Base-by-base conservation (phyloP, 2,113 vertebrate species). In the Cathartes aura region DNA sequence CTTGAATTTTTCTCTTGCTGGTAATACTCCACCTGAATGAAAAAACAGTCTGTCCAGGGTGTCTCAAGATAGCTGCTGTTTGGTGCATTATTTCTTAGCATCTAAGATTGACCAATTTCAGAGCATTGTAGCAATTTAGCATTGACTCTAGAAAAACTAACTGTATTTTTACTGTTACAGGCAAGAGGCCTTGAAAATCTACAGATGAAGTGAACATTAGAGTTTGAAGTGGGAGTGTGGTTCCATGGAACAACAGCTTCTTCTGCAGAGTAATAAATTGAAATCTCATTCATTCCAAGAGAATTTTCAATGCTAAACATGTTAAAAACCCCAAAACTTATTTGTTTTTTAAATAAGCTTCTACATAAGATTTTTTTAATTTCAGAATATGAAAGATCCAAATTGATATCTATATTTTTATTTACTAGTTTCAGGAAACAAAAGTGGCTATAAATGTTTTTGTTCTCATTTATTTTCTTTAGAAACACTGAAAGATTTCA, bases 301-400 rank as follows among this genome's bases (percentile, higher is more conserved):
- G 8, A 55, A 73, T 92, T 86, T 90, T 89, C 47, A 74, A 12
- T 18, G 47, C 3, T 78, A 50, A 59, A 9, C 2, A 8, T 15
- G 1, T 29, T 12, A 11, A 11, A 82, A 56, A 60, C 2, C 1
- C 3, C 17, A 5, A 40, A 26, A 30, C 0, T 6, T 34, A 7
- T 23, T 47, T 63, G 7, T 27, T 68, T 89, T 71, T 53, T 5
- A 82, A 45, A 32, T 45, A 30, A 47, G 5, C 2, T 75, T 87
- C 38, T n/a, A 14, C 5, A 26, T 47, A 29, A 36, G 8, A 4
- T 15, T 11, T 9, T 48, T 80, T 36, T 3, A 15, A 16, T 68
- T 73, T 68, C 76, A 67, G 9, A 22, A 30, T 62, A 47, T 14
- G 16, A 74, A 67, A 80, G 11, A 38, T 58, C 13, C 3, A 23